phyloP scores from a whole-genome alignment of 2,888 invertebrate genomes.

The Baccha elongata region DNA sequence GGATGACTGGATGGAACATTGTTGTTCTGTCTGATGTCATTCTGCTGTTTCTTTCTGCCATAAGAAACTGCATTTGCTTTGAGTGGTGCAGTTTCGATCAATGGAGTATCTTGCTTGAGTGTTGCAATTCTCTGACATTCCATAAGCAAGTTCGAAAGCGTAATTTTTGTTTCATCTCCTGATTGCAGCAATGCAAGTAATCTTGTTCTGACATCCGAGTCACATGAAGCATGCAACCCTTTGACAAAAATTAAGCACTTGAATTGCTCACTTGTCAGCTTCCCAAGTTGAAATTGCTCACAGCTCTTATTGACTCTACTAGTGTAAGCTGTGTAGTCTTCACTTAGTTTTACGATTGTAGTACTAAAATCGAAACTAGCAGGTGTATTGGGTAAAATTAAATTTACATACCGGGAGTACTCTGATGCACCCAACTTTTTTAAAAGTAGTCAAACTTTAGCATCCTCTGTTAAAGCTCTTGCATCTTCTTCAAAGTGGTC shows the following conservation, averaged over 20 bases:
- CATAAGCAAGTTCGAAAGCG: background rate
- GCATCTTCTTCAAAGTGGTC: slow-evolving; percentile 34
- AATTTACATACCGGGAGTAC: slow-evolving; percentile 40
- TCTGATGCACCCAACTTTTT: slow-evolving; percentile 30
- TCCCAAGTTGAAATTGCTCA: too few species aligned
- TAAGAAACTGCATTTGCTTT: slow-evolving; percentile 3
- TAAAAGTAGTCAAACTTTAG: slow-evolving; percentile 31
- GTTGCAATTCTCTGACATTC: slow-evolving; percentile 16
- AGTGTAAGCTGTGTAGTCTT: slow-evolving; percentile 53
- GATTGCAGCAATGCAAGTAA: slow-evolving; percentile 29
- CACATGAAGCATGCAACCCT: too few species aligned
- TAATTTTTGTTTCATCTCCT: slow-evolving; percentile 4
- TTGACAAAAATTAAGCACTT: too few species aligned
- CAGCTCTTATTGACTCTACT: too few species aligned
- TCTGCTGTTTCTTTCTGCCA: background rate
- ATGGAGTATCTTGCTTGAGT: slow-evolving; percentile 7
- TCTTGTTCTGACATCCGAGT: slow-evolving; percentile 66
- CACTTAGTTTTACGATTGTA: slow-evolving; percentile 50
- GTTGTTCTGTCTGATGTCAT: too few species aligned
- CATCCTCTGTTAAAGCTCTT: slow-evolving; percentile 6
- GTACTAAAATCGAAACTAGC: slow-evolving; percentile 44
- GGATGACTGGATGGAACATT: too few species aligned
- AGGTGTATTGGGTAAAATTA: slow-evolving; percentile 67
- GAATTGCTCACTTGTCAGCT: too few species aligned
- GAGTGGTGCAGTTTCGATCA: background rate